Conservation (phyloP, 1,140 invertebrate species). For the Piezodorus guildinii region DNA sequence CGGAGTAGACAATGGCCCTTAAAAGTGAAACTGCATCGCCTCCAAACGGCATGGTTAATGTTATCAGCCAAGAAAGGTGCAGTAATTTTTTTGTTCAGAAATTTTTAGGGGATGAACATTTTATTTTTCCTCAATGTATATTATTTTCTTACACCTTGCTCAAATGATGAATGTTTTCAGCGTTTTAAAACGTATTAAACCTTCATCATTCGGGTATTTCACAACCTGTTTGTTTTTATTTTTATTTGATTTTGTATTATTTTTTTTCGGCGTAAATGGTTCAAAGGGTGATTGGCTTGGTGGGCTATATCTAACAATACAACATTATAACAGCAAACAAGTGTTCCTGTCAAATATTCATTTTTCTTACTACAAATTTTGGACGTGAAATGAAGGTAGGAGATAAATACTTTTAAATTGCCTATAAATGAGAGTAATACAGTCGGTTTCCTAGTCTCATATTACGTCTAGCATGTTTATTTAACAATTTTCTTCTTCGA, state of each 20-base stretch:
- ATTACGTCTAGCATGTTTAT: constrained; percentile 9
- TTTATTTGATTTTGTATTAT: not conserved
- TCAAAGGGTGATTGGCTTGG: constrained; percentile 14
- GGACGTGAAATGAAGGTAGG: constrained; percentile 5
- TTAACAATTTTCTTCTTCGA: constrained; percentile 9
- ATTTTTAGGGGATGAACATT: not conserved
- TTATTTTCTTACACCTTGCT: not conserved
- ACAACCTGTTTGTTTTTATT: constrained; percentile 5
- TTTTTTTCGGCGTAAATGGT: not conserved
- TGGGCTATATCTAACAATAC: constrained; percentile 7
- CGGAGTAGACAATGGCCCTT: constrained; percentile 17
- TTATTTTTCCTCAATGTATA: not conserved
- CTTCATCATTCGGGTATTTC: not conserved
- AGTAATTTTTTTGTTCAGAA: constrained; percentile 12
- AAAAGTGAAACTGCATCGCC: constrained; percentile 19
- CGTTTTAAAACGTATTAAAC: not conserved
- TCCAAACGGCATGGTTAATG: constrained; percentile 20
- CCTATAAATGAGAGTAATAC: constrained; percentile 5
- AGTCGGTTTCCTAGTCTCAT: constrained; percentile 2
- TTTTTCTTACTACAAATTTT: constrained; percentile 4
- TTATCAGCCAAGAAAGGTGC: constrained; percentile 17
- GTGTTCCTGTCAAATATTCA: constrained; percentile 3
- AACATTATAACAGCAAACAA: constrained; percentile 2
- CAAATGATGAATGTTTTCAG: not conserved
- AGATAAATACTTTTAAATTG: constrained; percentile 6